Conservation (phyloP, 2,113 vertebrate species). For the Syngnathus scovelli region DNA sequence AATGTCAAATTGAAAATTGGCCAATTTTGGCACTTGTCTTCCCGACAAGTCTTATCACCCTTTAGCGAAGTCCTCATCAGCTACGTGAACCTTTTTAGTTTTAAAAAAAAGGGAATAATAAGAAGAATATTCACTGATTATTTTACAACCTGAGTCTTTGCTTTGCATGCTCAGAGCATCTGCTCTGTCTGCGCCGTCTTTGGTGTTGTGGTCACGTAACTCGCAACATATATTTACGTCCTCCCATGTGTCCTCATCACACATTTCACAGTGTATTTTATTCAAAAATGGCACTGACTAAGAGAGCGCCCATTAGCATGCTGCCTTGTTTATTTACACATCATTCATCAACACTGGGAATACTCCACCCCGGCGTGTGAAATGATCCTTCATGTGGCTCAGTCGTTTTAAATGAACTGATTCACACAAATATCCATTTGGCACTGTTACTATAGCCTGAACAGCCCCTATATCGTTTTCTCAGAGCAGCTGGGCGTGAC, state of each 20-base stretch:
- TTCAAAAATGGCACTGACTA: slow-evolving; percentile 3
- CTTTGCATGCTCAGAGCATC: slow-evolving; percentile 19
- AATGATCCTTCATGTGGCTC: slow-evolving; percentile 1
- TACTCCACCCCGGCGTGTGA: background rate
- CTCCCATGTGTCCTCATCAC: slow-evolving; percentile 26
- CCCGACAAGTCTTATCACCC: background rate
- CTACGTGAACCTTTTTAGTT: background rate
- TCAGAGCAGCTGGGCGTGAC: background rate
- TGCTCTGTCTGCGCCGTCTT: slow-evolving; percentile 10
- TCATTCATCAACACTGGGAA: background rate
- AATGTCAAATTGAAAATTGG: background rate
- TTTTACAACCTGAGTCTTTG: background rate
- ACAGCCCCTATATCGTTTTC: background rate
- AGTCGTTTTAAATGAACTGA: background rate
- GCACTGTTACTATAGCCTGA: background rate
- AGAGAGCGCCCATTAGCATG: background rate
- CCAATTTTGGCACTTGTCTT: background rate
- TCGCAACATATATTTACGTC: slow-evolving; percentile 22
- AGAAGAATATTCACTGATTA: no score
- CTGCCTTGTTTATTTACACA: slow-evolving; percentile 2
- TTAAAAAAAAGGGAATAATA: no score
- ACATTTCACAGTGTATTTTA: slow-evolving; percentile 21
- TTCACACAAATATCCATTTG: slow-evolving; percentile 1
- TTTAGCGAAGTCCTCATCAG: background rate
- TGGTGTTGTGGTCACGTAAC: slow-evolving; percentile 22